phyloP scores from a whole-genome alignment of 2,113 vertebrate genomes.

The Tinamus guttatus region DNA sequence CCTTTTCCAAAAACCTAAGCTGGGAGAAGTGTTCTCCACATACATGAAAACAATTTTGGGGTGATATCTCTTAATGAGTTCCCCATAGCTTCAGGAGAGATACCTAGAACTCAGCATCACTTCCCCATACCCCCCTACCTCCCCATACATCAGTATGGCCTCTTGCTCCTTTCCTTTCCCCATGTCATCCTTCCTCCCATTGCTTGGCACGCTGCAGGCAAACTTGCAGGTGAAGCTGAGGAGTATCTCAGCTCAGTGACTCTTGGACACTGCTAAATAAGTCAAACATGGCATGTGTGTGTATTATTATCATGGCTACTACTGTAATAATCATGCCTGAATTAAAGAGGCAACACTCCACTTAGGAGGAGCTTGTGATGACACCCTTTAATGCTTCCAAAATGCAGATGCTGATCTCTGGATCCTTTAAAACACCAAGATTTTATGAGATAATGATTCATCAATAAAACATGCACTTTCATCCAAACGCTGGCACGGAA shows the following conservation, averaged over 20 bases:
- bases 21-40: neutral
- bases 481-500: neutral
- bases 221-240: neutral
- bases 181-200: neutral
- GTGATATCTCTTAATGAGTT: neutral
- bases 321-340: neutral
- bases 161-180: neutral
- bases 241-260: neutral
- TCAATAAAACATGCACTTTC: neutral
- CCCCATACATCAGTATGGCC: neutral
- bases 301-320: neutral
- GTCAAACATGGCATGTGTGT: neutral
- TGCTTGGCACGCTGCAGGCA: neutral
- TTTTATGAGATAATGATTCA: slow-evolving; percentile 45
- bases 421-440: neutral
- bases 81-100: neutral
- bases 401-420: slow-evolving; percentile 23
- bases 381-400: neutral
- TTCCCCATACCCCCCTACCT: neutral
- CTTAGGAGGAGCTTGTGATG: neutral
- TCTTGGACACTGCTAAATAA: neutral
- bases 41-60: neutral
- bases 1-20: neutral
- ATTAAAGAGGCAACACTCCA: neutral
- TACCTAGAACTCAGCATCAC: neutral